Percentiles rank a stretch among this genome's conserved stretches.
These are phyloP conservation scores for Epinephelus moara DNA, from an alignment of 2,113 vertebrate species.

Conservation along the genomic window DNA sequence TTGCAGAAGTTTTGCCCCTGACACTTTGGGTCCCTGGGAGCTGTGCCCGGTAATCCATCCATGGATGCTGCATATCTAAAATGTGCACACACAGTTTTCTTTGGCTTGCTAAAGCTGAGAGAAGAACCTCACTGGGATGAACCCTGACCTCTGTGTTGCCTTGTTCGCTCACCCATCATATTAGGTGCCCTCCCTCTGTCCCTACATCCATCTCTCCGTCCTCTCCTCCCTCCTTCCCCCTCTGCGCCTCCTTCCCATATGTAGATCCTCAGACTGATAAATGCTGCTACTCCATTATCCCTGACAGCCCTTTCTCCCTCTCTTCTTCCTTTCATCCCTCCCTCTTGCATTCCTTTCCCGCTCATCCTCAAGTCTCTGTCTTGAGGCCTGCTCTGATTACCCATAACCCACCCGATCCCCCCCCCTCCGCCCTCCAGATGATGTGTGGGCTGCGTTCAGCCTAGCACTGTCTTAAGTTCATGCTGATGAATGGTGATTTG, in stretches of 20 bases:
- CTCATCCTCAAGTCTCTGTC: slow-evolving; percentile 66
- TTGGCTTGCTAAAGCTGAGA: slow-evolving; percentile 35
- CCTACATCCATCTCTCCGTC: slow-evolving; percentile 53
- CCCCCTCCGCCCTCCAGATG: slow-evolving; percentile 42
- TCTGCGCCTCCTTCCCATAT: slow-evolving; percentile 46
- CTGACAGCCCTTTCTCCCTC: slow-evolving; percentile 68
- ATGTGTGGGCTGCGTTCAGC: slow-evolving; percentile 63
- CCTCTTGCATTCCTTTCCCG: slow-evolving; percentile 72
- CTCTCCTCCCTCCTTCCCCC: slow-evolving; percentile 17
- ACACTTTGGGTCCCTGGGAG: too few relatives aligned
- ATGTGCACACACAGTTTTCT: slow-evolving; percentile 31
- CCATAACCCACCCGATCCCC: slow-evolving; percentile 65
- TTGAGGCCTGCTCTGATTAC: slow-evolving; percentile 65
- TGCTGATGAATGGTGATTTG: slow-evolving; percentile 74
- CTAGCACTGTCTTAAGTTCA: slow-evolving; percentile 45
- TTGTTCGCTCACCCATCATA: slow-evolving; percentile 68
- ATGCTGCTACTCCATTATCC: slow-evolving; percentile 75
- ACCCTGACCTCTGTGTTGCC: slow-evolving; percentile 61
- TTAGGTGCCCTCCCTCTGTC: slow-evolving; percentile 52
- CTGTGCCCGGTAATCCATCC: not conserved
- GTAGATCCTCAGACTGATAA: slow-evolving; percentile 74
- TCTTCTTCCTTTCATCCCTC: slow-evolving; percentile 54
- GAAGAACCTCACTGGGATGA: slow-evolving; percentile 21
- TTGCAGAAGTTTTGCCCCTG: too few relatives aligned
- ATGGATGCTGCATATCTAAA: slow-evolving; percentile 5